These are phyloP conservation scores for Monodelphis domestica DNA, from an alignment of 2,797 vertebrate species.

Conservation along the genomic window DNA sequence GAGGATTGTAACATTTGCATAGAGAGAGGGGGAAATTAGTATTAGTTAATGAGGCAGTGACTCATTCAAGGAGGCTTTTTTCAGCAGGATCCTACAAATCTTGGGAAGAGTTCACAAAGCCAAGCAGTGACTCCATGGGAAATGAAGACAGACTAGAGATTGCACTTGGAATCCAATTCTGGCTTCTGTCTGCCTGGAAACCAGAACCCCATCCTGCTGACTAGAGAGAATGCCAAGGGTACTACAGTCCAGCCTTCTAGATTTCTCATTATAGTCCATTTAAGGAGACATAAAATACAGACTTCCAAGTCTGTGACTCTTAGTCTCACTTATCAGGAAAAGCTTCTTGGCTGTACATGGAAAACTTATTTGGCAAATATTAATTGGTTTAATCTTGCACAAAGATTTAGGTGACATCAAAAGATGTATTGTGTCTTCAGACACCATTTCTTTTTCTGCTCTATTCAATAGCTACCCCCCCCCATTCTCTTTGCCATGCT, in stretches of 20 bases:
- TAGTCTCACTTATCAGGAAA: conserved; percentile 20
- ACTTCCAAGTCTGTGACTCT: background rate
- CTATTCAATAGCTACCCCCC: background rate
- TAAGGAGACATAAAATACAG: conserved; percentile 2
- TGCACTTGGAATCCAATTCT: background rate
- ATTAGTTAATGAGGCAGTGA: background rate
- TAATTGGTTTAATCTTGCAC: background rate
- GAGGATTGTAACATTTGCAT: background rate
- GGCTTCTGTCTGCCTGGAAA: background rate
- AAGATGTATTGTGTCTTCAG: background rate
- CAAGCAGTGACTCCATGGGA: background rate
- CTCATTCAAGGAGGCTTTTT: background rate
- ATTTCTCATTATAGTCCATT: background rate
- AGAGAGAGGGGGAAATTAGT: background rate
- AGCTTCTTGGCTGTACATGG: background rate
- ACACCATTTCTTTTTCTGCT: background rate
- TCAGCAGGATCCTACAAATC: background rate
- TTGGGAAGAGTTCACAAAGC: background rate
- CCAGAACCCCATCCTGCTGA: background rate
- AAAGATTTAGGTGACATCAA: background rate
- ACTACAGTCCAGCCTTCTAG: background rate
- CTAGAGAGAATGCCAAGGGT: conserved; percentile 10
- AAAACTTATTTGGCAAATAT: background rate
- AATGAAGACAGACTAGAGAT: background rate
- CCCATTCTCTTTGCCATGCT: conserved; percentile 14